Evolutionary conservation across 2,888 invertebrate species (phyloP), one percentile per base, ranked within the genome.

Genomic region (Spisula solida): DNA sequence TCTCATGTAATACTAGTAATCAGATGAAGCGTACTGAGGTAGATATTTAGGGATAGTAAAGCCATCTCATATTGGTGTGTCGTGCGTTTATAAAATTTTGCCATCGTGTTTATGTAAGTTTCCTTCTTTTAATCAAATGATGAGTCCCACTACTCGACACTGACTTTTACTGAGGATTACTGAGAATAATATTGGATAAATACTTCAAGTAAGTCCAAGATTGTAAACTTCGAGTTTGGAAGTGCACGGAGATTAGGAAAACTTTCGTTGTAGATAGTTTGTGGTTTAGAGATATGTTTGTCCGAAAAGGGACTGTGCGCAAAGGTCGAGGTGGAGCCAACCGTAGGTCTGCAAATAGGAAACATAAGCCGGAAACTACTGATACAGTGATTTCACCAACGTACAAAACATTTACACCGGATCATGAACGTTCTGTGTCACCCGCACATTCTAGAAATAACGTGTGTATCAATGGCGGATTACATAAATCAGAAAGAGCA

Each of bases 241-340:
- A 56, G 20, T 20, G 56, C 18, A 20, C 18, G 14, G 20, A 56
- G 14, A 55, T 56, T 56, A 18, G 55, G 18, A 56, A n/a, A 5
- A n/a, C n/a, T n/a, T 56, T 56, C 5, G 6, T 6, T n/a, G 0
- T 20, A 56, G 20, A 0, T 14, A 56, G 18, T 20, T 56, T 56
- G 56, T 56, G 16, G 20, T 56, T 18, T 1, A 56, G 56, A 56
- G 6, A 5, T 56, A 79, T 79, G 79, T 79, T 79, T 79, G 79
- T 79, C 18, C 34, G 79, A 2, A 79, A 79, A 41, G 79, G 79
- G 8, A 79, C 79, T 6, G 34, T 79, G 12, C 79, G 79, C 18
- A 79, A 79, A 18, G 31, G n/a, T 41, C 41, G 79, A 8, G 79
- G 79, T 34, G 79, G 41, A 10, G 41, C 41, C n/a, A 79, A 79